These are phyloP conservation scores for Dipodomys stephensi DNA, from an alignment of 2,113 vertebrate genomes.

Conservation along the genomic window DNA sequence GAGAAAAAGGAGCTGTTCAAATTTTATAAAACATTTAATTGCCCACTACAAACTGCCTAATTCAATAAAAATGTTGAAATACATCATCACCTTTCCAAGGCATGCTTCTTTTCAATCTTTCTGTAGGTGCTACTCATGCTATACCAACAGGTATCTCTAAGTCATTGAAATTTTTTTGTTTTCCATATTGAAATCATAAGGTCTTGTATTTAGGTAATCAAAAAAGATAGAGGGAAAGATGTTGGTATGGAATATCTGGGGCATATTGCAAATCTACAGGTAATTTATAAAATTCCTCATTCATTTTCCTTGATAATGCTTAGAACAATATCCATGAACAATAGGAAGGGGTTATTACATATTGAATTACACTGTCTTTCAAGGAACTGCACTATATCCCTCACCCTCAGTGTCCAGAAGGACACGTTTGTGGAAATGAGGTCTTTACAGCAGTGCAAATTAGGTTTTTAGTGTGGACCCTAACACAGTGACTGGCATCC, in stretches of 20 bases:
- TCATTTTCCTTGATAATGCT: conserved; percentile 25
- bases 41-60: background rate
- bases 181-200: background rate
- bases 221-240: background rate
- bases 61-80: conserved; percentile 34
- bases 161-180: conserved; percentile 41
- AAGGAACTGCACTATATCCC: background rate
- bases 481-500: background rate
- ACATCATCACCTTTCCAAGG: background rate
- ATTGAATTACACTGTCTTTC: background rate
- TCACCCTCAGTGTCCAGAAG: background rate
- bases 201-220: background rate
- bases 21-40: conserved; percentile 25
- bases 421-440: background rate
- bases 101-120: conserved; percentile 28
- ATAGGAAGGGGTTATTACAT: background rate
- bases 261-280: background rate
- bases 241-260: background rate
- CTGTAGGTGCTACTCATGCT: background rate
- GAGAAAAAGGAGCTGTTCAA: background rate
- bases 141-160: background rate
- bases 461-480: background rate
- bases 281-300: background rate
- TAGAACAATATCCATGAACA: background rate
- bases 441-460: background rate